Evolutionary conservation across 2,113 vertebrate genomes (phyloP), one percentile per base, ranked within the genome.

Genomic region (Scopus umbretta): DNA sequence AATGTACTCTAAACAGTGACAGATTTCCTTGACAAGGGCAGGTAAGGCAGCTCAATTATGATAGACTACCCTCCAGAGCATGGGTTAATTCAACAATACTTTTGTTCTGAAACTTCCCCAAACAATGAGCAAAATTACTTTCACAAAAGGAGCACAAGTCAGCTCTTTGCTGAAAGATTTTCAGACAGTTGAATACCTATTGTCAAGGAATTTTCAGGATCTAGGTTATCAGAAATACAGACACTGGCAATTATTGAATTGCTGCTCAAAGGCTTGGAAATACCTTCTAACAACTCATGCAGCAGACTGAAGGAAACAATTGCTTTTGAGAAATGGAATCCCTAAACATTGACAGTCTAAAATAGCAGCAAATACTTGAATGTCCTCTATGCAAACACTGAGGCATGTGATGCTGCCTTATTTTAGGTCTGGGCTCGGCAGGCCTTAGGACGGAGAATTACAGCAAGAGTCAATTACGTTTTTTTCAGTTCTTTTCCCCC

Each of bases 261-360:
- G 29, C 30, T 14, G 2, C 53, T 80, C 16, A 49, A 61, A 86
- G 40, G 18, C 53, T 68, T 80, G n/a, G 73, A 91, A 92, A 62
- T 56, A 38, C 7, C 19, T 49, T 61, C 30, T 78, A 73, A 53
- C 16, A 73, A 71, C 34, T 90, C 42, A 47, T 29, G 40, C 27
- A 94, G 70, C 25, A 88, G 65, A 68, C 13, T 63, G 40, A 55
- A 81, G 29, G n/a, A 86, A 84, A 52, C 27, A 62, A 80, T 43
- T 86, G 16, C 30, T 95, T 84, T 82, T 95, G 59, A 95, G 84
- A 94, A 94, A 50, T 26, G 36, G 56, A 88, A 90, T 88, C 50
- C 78, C 58, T 76, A 49, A 94, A 79, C 13, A 12, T 1, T 73
- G 82, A 21, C 15, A 75, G 26, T 68, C 70, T 68, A 52, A 95